Percentiles rank a stretch among this genome's conserved stretches.
These are phyloP conservation scores for Artibeus lituratus DNA, from an alignment of 2,797 vertebrate species.

Conservation along the genomic window DNA sequence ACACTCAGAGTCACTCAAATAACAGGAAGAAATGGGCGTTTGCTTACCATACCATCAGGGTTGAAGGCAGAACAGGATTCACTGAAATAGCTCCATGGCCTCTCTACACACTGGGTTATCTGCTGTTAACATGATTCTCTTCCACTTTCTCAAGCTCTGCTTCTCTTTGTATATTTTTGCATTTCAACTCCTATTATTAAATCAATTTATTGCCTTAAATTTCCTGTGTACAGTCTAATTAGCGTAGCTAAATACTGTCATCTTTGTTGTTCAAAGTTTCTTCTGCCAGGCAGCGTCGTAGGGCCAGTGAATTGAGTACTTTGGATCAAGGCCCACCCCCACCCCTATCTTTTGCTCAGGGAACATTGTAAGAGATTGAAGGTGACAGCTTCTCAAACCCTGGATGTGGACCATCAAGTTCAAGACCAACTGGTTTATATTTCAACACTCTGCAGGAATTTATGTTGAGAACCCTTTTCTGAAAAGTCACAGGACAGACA, in stretches of 20 bases:
- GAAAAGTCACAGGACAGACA: not conserved
- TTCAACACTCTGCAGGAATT: not conserved
- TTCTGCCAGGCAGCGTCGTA: not conserved
- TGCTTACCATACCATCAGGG: not conserved
- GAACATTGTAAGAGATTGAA: not conserved
- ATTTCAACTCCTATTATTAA: not conserved
- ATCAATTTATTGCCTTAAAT: not conserved
- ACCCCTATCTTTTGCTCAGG: not conserved
- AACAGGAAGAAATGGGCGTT: not conserved
- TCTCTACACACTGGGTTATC: not conserved
- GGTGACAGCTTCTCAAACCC: not conserved
- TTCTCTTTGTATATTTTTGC: not conserved
- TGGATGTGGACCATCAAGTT: not conserved
- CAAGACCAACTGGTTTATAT: not conserved
- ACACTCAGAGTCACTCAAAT: not conserved
- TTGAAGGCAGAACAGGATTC: not conserved
- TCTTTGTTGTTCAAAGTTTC: not conserved
- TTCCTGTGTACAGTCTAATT: not conserved
- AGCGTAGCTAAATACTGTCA: not conserved
- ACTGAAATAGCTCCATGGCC: not conserved
- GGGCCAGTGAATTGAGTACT: not conserved
- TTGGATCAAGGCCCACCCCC: not conserved
- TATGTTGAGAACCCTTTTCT: not conserved
- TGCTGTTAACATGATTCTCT: not conserved
- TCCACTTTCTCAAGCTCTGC: not conserved